Evolutionary conservation across 2,797 vertebrate species (phyloP).

Genomic region (Gallirallus australis): DNA sequence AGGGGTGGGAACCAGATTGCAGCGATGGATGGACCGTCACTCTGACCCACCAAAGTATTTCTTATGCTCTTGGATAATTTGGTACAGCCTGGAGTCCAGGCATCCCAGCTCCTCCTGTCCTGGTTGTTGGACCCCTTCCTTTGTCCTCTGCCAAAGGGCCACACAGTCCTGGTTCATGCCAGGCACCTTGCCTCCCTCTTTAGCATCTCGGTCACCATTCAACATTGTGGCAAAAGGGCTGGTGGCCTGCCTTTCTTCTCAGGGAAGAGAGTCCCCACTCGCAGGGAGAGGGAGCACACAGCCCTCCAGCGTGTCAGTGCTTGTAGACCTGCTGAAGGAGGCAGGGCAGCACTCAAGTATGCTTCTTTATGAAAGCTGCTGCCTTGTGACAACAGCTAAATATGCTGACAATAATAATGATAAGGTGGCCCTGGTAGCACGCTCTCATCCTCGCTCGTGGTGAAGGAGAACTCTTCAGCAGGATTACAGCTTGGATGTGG

Average conservation of each 20-base stretch:
- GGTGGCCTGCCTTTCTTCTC: background rate
- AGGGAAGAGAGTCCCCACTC: background rate
- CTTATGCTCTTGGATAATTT: background rate
- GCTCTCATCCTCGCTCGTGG: fast-evolving
- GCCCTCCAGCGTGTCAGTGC: background rate
- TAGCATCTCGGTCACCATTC: background rate
- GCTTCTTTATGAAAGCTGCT: background rate
- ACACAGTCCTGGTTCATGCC: fast-evolving
- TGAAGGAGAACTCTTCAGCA: background rate
- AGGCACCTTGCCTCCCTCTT: background rate
- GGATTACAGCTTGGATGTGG: background rate
- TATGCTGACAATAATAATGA: fast-evolving
- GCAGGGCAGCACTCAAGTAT: background rate
- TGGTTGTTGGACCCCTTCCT: fast-evolving
- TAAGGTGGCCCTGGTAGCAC: background rate
- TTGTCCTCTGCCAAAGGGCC: background rate
- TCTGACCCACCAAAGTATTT: fast-evolving
- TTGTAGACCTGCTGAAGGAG: background rate
- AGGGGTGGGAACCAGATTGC: background rate
- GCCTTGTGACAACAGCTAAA: background rate
- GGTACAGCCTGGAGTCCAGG: no score
- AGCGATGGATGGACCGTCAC: background rate
- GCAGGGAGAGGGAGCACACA: fast-evolving
- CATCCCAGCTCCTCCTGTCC: background rate
- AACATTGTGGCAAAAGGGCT: fast-evolving